These are phyloP conservation scores for Scalopus aquaticus DNA, from an alignment of 2,113 vertebrate species.

Conservation along the genomic window DNA sequence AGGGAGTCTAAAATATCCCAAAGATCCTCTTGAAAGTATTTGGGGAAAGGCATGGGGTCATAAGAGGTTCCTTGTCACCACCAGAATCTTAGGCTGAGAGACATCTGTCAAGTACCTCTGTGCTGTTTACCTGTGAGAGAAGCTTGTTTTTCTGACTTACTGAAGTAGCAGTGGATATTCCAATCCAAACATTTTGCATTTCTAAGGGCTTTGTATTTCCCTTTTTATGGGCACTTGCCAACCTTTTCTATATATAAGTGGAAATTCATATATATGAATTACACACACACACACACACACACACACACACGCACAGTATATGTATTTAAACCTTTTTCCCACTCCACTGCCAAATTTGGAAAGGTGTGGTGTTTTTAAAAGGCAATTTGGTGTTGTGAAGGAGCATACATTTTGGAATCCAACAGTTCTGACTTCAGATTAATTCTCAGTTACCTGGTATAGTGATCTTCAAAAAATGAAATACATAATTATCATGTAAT, in stretches of 20 bases:
- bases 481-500: background rate
- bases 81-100: background rate
- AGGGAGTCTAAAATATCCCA: constrained; percentile 53
- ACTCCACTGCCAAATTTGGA: background rate
- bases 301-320: background rate
- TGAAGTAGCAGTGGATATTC: background rate
- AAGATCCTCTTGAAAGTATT: constrained; percentile 44
- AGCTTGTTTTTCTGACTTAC: background rate
- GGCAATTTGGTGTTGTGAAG: background rate
- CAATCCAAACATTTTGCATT: too few species aligned
- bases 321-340: background rate
- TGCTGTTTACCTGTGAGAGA: constrained; percentile 7
- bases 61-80: constrained; percentile 18
- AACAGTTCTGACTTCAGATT: background rate
- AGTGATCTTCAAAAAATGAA: background rate
- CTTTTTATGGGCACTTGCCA: background rate
- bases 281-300: too few species aligned
- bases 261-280: background rate
- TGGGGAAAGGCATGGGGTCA: background rate
- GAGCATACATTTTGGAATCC: background rate
- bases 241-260: background rate
- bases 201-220: background rate
- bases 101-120: background rate
- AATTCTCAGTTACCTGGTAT: background rate
- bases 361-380: background rate